Evolutionary conservation across 2,113 vertebrate species (phyloP), one percentile per base, ranked within the genome.

Genomic region (Dolichotis patagonum): DNA sequence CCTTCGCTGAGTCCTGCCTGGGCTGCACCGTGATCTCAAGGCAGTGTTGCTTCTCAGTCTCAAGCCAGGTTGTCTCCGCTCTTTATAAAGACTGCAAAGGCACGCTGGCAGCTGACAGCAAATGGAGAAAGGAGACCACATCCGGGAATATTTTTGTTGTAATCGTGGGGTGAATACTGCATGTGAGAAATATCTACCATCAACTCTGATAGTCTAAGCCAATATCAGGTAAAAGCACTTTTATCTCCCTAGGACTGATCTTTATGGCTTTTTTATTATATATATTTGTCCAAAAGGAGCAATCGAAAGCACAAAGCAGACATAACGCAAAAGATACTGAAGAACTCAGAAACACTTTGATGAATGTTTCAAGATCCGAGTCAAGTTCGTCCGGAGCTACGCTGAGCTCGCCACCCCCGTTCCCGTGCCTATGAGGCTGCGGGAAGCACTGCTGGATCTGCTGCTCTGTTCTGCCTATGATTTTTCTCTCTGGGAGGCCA

Each of bases 401-500:
- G 52, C 30, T n/a, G 73, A 78, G 26, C 67, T 28, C 38, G 19
- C 43, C 0, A 16, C 28, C 49, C 22, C 5, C 9, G 20, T 32
- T 38, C 9, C 80, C 26, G 13, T 3, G 28, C 30, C 26, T 32
- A 24, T 13, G 16, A 49, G 7, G 2, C 22, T 0, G 7, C 43
- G 13, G 10, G 24, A 30, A 60, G 69, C 2, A 20, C 35, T 3
- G 1, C 28, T 9, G 13, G 8, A 8, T 54, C 22, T 1, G 4
- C 3, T 73, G 12, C 26, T 46, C 3, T 1, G 20, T 26, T 38
- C 7, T 14, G 12, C 41, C 11, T 13, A 26, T 52, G 65, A 26
- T 17, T 41, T 60, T 58, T 52, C 35, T 60, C 35, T 22, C 28
- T 20, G 12, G 46, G 41, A 56, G 13, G 19, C 28, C 6, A 32